phyloP scores from a whole-genome alignment of 2,797 vertebrate genomes.

The Coilia nasus region DNA sequence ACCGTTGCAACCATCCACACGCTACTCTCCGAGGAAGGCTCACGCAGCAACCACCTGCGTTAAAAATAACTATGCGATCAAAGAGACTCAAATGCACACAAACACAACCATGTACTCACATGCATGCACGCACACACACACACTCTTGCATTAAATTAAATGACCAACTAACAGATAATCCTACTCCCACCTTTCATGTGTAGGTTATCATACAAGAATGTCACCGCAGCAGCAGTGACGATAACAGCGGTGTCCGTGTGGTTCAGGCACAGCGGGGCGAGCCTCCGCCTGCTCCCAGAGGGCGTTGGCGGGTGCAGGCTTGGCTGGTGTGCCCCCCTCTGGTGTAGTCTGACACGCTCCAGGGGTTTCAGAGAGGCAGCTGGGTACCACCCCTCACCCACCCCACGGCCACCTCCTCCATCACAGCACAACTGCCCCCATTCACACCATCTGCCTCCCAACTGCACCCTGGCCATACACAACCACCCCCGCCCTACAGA shows the following conservation, averaged over 20 bases:
- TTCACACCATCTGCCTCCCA: constrained; percentile 23
- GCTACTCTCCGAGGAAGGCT: neutral
- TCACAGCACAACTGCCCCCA: neutral
- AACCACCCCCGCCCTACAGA: neutral
- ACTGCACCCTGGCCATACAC: constrained; percentile 10
- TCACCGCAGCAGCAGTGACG: neutral
- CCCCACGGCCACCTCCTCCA: neutral
- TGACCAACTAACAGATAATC: no score
- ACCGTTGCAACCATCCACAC: neutral
- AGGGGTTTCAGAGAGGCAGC: constrained; percentile 19
- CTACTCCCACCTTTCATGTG: no score
- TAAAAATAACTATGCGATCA: neutral
- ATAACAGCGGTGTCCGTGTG: neutral
- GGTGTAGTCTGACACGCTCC: constrained; percentile 4
- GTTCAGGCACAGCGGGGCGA: neutral
- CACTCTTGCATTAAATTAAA: no score
- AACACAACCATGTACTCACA: neutral
- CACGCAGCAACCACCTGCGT: neutral
- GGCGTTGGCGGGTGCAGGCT: neutral
- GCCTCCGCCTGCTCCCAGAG: neutral
- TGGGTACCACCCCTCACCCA: neutral
- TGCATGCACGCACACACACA: neutral
- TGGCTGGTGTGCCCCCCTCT: neutral
- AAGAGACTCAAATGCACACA: neutral
- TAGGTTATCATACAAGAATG: neutral